Base-by-base conservation (phyloP, 1,140 invertebrate species). In the Aphis craccivora region DNA sequence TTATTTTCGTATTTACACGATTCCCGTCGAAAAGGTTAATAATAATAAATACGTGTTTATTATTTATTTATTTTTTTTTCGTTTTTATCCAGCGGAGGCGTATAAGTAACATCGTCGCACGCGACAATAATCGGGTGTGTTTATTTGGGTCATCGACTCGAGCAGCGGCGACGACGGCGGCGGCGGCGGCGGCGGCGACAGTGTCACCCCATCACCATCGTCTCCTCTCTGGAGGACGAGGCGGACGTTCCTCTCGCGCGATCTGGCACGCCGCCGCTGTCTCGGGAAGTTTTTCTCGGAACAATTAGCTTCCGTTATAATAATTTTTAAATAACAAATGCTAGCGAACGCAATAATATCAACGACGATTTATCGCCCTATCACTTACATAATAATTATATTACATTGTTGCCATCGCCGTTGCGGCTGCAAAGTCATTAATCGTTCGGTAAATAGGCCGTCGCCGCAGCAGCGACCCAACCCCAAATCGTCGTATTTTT, bases 81-180 rank as follows among this genome's bases (percentile, higher is more conserved):
- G 35, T 83, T 83, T 84, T 84, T 84, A 40, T 84, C 83, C 83
- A 84, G 83, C 83, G 23, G 37, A 84, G 14, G 83, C 40, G 40
- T 84, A 40, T 43, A 30, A 18, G 25, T 35, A 48, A 48, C 45
- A 45, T 18, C 40, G 83, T n/a, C 30, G 45, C 45, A 76, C 60
- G 30, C 43, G 88, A 37, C 87, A 51, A 53, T 86, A 53, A 89
- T n/a, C 48, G 45, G 35, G 89, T 30, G 25, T 93, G 91, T 93
- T 93, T 93, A 93, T 93, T 93, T 93, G 91, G 91, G 91, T 93
- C 91, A 93, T 93, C 91, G 91, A 86, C 53, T 43, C 89, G 37
- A 51, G 48, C 14, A 37, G 48, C 25, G 25, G 51, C 88, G 48
- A n/a, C 83, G 11, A 48, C 53, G 35, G 35, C 9, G 35, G 14